Evolutionary conservation across 2,113 vertebrate species (phyloP).

Genomic region (Clupea harengus): DNA sequence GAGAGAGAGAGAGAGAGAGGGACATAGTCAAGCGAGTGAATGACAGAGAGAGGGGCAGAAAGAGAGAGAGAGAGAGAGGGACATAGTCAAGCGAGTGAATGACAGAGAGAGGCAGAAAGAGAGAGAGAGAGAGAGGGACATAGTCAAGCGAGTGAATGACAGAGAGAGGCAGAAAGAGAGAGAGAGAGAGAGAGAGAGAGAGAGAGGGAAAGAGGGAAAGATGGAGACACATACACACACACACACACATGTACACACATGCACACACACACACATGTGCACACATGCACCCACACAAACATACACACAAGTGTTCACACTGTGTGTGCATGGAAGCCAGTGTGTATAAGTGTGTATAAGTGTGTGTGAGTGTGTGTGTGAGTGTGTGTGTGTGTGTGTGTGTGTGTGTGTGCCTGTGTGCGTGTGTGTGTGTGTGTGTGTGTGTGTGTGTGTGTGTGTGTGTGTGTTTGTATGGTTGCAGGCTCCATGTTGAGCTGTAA

Average conservation of each 20-base stretch:
- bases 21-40: too few species aligned
- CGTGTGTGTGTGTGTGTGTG: neutral
- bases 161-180: too few species aligned
- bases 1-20: too few species aligned
- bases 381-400: neutral
- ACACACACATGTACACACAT: neutral
- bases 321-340: neutral
- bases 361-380: neutral
- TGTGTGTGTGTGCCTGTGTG: neutral
- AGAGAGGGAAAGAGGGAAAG: too few species aligned
- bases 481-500: constrained; percentile 40
- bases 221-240: neutral
- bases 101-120: too few species aligned
- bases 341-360: neutral
- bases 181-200: too few species aligned
- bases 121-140: too few species aligned
- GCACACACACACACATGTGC: neutral
- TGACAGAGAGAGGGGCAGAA: too few species aligned
- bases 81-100: too few species aligned
- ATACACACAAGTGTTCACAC: neutral
- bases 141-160: too few species aligned
- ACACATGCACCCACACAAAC: neutral
- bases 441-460: constrained; percentile 46
- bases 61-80: too few species aligned
- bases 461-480: neutral